Conservation (phyloP, 2,888 invertebrate species). For the Agrilus mali region DNA sequence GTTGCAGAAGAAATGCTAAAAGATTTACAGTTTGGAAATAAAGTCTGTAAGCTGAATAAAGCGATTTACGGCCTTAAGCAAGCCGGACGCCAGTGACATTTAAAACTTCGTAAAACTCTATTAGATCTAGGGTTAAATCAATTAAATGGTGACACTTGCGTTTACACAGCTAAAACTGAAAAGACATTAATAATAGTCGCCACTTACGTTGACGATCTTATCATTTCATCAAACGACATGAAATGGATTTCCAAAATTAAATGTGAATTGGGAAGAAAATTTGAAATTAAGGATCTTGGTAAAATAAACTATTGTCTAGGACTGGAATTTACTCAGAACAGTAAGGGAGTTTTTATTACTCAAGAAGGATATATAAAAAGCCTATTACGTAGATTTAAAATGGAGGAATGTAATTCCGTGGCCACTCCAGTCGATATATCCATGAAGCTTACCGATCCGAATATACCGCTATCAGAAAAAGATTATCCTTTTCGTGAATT, state of each 20-base stretch:
- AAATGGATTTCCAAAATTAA: too few relatives aligned
- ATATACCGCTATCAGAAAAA: not conserved
- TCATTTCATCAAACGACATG: too few relatives aligned
- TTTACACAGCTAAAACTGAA: constrained; percentile 3
- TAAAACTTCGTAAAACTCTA: not conserved
- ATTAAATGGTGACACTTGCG: not conserved
- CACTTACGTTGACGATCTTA: too few relatives aligned
- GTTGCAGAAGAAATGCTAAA: too few relatives aligned
- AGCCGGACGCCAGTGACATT: not conserved
- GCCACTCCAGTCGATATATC: constrained; percentile 11
- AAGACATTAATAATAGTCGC: constrained; percentile 10
- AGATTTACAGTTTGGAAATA: constrained; percentile 5
- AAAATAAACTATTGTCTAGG: not conserved
- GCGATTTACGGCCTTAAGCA: constrained; percentile 1
- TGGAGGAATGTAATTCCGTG: constrained; percentile 9
- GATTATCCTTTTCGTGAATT: constrained; percentile 10
- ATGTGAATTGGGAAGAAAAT: too few relatives aligned
- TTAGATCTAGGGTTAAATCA: not conserved
- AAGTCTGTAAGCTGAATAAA: constrained; percentile 8
- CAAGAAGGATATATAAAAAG: constrained; percentile 8
- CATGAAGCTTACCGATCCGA: constrained; percentile 5
- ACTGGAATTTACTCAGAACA: not conserved
- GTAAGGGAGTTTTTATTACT: constrained; percentile 3
- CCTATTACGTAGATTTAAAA: constrained; percentile 11
- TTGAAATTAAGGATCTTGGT: too few relatives aligned